Percentiles rank a stretch among this genome's conserved stretches.
Conservation (phyloP, 1,140 invertebrate genomes). For the Anagrus nilaparvatae region DNA sequence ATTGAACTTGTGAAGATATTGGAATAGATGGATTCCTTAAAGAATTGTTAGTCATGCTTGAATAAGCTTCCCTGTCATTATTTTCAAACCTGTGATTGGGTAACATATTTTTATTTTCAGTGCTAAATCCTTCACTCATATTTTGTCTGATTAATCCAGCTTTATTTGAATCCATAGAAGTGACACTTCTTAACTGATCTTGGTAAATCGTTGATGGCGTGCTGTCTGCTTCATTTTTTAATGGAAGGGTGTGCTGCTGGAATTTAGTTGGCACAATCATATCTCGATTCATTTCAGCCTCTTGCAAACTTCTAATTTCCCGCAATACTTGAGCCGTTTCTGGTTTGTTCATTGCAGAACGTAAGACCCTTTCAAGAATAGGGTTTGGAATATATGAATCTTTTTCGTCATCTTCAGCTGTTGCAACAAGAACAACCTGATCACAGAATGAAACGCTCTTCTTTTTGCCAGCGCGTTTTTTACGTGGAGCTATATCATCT, state of each 20-base stretch:
- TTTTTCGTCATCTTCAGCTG: conserved; percentile 82
- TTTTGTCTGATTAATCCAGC: conserved; percentile 25
- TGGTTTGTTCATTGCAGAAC: conserved; percentile 67
- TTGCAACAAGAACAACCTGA: conserved; percentile 82
- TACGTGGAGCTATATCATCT: conserved; percentile 35
- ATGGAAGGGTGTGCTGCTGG: conserved; percentile 38
- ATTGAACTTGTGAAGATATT: conserved; percentile 28
- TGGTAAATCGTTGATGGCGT: conserved; percentile 37
- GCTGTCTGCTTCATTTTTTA: conserved; percentile 38
- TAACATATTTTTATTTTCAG: conserved; percentile 23
- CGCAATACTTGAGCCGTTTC: conserved; percentile 47
- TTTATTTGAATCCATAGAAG: conserved; percentile 25
- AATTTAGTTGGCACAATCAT: conserved; percentile 30
- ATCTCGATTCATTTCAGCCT: conserved; percentile 38
- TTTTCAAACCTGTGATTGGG: conserved; percentile 19
- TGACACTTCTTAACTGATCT: conserved; percentile 36
- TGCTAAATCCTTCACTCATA: conserved; percentile 24
- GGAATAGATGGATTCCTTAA: conserved; percentile 19
- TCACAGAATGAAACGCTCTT: conserved; percentile 91
- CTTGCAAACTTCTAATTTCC: conserved; percentile 41
- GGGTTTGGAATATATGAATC: conserved; percentile 86
- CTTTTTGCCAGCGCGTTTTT: conserved; percentile 60
- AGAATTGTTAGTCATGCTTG: conserved; percentile 10
- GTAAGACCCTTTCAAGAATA: conserved; percentile 73
- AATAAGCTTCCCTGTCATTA: conserved; percentile 27